Base-by-base conservation (phyloP, 2,797 vertebrate species). In the Carcharodon carcharias region DNA sequence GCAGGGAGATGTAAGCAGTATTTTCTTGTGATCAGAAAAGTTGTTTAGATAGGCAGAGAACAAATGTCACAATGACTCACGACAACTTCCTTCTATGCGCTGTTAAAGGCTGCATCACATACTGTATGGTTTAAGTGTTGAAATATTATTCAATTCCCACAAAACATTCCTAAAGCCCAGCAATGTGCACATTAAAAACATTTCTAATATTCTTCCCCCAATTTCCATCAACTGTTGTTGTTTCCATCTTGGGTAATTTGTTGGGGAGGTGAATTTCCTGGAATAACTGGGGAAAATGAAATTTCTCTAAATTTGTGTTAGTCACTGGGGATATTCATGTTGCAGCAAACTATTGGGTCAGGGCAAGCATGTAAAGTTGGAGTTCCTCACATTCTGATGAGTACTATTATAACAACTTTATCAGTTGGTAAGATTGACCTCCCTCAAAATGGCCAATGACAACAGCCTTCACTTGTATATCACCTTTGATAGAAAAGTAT, bases 1-100 rank as follows among this genome's bases (percentile, higher is more conserved):
- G 58, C 56, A 31, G 18, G 61, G 91, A 93, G 35, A 65, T 65
- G 91, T 26, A 65, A 65, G 63, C 21, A 63, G 18, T 65, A 93
- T 93, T 61, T 93, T 65, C 91, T 28, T 61, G 35, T 61, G 89
- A 92, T 63, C 89, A 92, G 58, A 63, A 61, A 65, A 93, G 91
- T 93, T 93, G 61, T n/a, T 93, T n/a, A 65, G n/a, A 93, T 61
- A 65, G n/a, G 58, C 61, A 23, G 61, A 61, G 89, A 92, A 35
- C 63, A 63, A 92, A 56, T 92, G 89, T 7, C 58, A 92, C 91
- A 93, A 85, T 85, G 82, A 85, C 21, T 50, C 26, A 85, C 21
- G 6, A 50, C 16, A 65, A 45, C 7, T 63, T 93, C 26, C 45
- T 45, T 23, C 18, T 67, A 54, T 58, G 91, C 6, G 0, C 21